Conservation (phyloP, 2,113 vertebrate species). For the Vidua chalybeata region DNA sequence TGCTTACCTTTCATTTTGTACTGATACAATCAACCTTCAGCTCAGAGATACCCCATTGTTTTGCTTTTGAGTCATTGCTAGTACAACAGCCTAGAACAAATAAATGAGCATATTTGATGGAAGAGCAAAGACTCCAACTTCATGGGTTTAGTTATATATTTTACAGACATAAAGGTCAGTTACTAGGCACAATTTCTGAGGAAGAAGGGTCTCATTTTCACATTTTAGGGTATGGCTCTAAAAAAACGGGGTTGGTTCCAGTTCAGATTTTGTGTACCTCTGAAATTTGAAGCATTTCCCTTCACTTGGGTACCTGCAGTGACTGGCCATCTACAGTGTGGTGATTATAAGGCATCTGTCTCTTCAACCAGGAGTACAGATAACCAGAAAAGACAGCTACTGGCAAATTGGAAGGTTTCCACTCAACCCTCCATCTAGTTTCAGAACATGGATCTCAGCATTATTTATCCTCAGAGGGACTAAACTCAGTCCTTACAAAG, state of each 20-base stretch:
- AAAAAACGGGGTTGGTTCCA: neutral
- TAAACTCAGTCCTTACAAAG: neutral
- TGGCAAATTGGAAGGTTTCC: neutral
- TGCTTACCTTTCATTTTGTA: neutral
- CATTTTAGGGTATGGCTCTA: neutral
- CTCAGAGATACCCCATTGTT: neutral
- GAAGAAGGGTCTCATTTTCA: neutral
- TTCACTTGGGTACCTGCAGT: neutral
- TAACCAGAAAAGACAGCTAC: neutral
- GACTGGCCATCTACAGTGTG: neutral
- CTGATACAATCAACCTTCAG: neutral
- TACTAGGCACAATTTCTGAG: neutral
- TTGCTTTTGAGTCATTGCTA: conserved; percentile 30
- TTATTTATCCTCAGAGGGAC: neutral
- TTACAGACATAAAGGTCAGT: neutral
- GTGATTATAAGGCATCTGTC: neutral
- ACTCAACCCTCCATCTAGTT: neutral
- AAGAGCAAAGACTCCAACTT: neutral
- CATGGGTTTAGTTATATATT: neutral
- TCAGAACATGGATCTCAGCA: neutral
- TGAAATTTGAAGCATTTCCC: neutral
- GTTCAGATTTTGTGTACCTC: neutral
- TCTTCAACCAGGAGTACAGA: neutral
- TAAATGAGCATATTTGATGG: neutral
- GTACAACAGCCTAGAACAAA: conserved; percentile 14